Base-by-base conservation (phyloP, 37 sponge, comb jelly and placozoan genomes). In the Chondrilla cf. caribensis region DNA sequence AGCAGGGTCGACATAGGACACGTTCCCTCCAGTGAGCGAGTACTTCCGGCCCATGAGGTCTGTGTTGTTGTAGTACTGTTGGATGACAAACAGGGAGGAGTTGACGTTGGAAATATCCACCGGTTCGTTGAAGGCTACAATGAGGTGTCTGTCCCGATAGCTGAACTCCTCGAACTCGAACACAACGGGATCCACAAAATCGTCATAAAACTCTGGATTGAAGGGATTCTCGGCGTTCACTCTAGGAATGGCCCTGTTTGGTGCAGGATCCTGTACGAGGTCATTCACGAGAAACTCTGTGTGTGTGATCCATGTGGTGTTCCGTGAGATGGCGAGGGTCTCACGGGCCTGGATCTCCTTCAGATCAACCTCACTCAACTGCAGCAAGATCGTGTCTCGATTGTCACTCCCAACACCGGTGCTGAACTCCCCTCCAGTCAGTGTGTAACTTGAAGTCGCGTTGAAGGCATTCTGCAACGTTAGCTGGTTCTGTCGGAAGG, bases 81-180 rank as follows among this genome's bases (percentile, higher is more conserved):
- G 88, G 19, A 94, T 77, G 36, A 82, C 85, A 37, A 94, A 78
- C 72, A 68, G 71, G 3, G 82, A 38, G 0, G 81, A 35, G 54
- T 90, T 70, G 24, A 82, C 77, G 59, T 82, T 88, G 22, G 79
- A 42, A 0, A 90, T 77, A 43, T 90, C 87, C 4, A 96, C 89
- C 18, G 93, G 89, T 67, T 96, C 93, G 75, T 80, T 83, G 51
- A 96, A 96, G 28, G 37, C 36, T 4, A 96, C 33, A 18, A 83
- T 21, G 44, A 93, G 58, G 3, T 47, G 75, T 39, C 91, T 28
- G 31, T 51, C 54, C 40, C 31, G 24, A 14, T 90, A 66, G 60
- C 93, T 80, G 32, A 96, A 79, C 25, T 81, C 78, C 11, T 83
- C 22, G 54, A 96, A 96, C 55, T 58, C 21, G 38, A 84, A 80